Base-by-base conservation (phyloP, 1,140 invertebrate species). In the Tetragonula clypearis region DNA sequence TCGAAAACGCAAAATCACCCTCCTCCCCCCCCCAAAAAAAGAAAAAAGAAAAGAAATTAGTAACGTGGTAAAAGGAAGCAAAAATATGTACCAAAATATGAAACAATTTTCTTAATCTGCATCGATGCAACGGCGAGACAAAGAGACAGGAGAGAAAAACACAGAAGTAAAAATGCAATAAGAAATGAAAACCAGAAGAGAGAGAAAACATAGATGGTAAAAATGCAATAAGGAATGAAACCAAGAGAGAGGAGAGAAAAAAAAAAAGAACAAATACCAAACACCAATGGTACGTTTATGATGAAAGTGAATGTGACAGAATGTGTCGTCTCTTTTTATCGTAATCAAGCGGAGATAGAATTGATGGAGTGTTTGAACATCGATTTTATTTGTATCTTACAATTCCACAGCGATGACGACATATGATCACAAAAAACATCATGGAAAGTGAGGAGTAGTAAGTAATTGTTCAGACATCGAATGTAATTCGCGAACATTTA, bases 351-450 rank as follows among this genome's bases (percentile, higher is more conserved):
- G 56, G 26, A 89, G 41, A 82, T 84, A 60, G 49, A 82, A 35
- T 80, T 26, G 71, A 15, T 84, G 55, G 76, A 79, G 74, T 87
- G 77, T 87, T 86, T 86, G 73, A 90, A 90, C 89, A 90, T 90
- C 88, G 79, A 90, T 90, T 90, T 90, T 90, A 90, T 87, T 90
- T 83, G 79, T 87, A 89, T 87, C 55, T 89, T 89, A 90, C 82
- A 89, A 69, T 87, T 85, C 74, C 88, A 89, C 87, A 90, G 87
- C 75, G 87, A 89, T 71, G 87, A 87, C 55, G 82, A 85, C 77
- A 90, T 81, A 89, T 62, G 87, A 86, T 89, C 71, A 87, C 75
- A 89, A 86, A 35, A 49, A 86, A 90, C 86, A 82, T 84, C 71
- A 76, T 86, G 83, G 73, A 71, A 87, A 86, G 53, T 68, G 55